Evolutionary conservation across 37 sponge, comb jelly and placozoan species (phyloP).

Genomic region (Beroe forskalii): DNA sequence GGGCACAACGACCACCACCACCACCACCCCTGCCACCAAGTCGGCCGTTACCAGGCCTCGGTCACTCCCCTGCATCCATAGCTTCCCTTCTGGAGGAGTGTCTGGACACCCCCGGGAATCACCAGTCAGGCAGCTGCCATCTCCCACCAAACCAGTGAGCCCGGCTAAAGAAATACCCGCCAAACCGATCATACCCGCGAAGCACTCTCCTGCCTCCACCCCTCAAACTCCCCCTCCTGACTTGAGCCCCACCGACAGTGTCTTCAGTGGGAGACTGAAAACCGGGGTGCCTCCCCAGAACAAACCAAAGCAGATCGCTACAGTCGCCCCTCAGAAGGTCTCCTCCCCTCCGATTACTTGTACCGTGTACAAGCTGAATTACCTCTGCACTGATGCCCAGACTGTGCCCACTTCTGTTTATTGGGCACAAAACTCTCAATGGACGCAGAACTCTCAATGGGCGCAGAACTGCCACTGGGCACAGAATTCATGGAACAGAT

Average conservation of each 20-base stretch:
- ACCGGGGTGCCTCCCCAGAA: neutral
- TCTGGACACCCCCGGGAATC: neutral
- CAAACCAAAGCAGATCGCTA: too few relatives aligned
- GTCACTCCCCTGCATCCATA: neutral
- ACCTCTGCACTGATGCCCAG: too few relatives aligned
- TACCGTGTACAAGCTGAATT: neutral
- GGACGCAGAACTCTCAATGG: too few relatives aligned
- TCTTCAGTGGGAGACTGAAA: neutral
- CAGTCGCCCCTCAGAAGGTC: neutral
- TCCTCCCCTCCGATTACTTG: neutral
- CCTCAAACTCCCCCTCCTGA: neutral
- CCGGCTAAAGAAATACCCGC: neutral
- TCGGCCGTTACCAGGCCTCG: neutral
- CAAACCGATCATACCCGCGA: neutral
- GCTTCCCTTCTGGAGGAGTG: neutral
- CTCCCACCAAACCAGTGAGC: neutral
- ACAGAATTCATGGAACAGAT: too few relatives aligned
- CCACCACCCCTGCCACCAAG: too few relatives aligned
- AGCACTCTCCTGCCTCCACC: neutral
- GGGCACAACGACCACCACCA: neutral
- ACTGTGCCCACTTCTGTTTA: too few relatives aligned
- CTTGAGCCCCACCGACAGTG: too few relatives aligned
- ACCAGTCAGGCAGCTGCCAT: neutral
- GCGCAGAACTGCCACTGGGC: too few relatives aligned
- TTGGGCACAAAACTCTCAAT: too few relatives aligned